phyloP scores from a whole-genome alignment of 2,888 invertebrate species.

The Nineta flava region DNA sequence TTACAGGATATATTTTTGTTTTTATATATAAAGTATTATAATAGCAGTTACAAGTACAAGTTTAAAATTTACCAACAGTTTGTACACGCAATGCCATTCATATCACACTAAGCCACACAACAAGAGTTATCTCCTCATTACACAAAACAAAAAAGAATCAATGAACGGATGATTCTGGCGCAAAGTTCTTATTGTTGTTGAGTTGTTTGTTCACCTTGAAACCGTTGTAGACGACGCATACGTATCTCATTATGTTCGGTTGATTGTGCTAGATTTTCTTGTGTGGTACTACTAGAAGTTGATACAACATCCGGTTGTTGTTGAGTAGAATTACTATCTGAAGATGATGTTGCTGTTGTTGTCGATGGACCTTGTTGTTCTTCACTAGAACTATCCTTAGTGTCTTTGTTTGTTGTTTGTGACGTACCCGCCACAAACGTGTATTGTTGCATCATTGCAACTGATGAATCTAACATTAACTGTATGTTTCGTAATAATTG shows the following conservation, averaged over 20 bases:
- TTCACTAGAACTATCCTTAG: neutral
- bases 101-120: too few relatives aligned
- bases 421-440: constrained; percentile 42
- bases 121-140: too few relatives aligned
- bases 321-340: neutral
- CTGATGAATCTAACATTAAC: constrained; percentile 82
- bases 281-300: neutral
- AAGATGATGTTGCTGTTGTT: neutral
- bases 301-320: constrained; percentile 7
- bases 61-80: too few relatives aligned
- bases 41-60: too few relatives aligned
- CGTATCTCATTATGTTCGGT: constrained; percentile 48
- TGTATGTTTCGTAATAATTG: constrained; percentile 58
- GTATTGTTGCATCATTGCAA: constrained; percentile 89
- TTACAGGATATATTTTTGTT: too few relatives aligned
- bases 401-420: neutral
- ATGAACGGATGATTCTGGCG: too few relatives aligned
- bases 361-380: neutral
- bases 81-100: too few relatives aligned
- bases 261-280: constrained; percentile 5
- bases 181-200: neutral
- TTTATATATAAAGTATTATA: too few relatives aligned
- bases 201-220: constrained; percentile 20
- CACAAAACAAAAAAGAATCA: too few relatives aligned
- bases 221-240: constrained; percentile 62